Conservation (phyloP, 2,888 invertebrate genomes). For the Hemaris fuciformis region DNA sequence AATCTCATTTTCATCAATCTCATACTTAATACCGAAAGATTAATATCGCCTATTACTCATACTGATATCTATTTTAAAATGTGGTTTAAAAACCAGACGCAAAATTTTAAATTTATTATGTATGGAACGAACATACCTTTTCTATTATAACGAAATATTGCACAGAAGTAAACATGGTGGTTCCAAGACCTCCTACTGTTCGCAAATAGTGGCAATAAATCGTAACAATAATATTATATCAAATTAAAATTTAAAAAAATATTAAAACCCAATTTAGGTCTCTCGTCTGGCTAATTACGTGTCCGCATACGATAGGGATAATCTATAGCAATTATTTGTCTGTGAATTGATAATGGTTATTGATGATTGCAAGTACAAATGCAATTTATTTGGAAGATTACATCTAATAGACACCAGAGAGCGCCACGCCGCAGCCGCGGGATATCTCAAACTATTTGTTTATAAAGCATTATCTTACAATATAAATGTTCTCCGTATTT, state of each 20-base stretch:
- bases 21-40: too few relatives aligned
- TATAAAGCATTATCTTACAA: conserved; percentile 32
- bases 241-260: conserved; percentile 6
- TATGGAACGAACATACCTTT: background rate
- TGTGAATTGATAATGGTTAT: conserved; percentile 45
- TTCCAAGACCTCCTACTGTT: conserved; percentile 21
- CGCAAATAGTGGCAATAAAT: conserved; percentile 16
- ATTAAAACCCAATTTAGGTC: background rate
- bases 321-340: conserved; percentile 36
- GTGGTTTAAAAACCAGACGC: background rate
- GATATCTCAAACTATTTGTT: conserved; percentile 53
- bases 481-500: conserved; percentile 35
- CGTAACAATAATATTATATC: conserved; percentile 13
- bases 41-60: too few relatives aligned
- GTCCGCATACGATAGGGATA: conserved; percentile 15
- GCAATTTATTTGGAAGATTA: conserved; percentile 55
- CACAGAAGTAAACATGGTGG: background rate
- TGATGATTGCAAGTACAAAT: conserved; percentile 40
- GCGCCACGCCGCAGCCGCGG: conserved; percentile 26
- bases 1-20: too few relatives aligned
- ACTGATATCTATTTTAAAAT: background rate
- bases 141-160: background rate
- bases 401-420: conserved; percentile 42
- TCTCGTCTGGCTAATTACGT: conserved; percentile 11
- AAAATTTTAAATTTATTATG: background rate